Evolutionary conservation across 2,113 vertebrate species (phyloP).

Genomic region (Myrmophylax atrothorax): DNA sequence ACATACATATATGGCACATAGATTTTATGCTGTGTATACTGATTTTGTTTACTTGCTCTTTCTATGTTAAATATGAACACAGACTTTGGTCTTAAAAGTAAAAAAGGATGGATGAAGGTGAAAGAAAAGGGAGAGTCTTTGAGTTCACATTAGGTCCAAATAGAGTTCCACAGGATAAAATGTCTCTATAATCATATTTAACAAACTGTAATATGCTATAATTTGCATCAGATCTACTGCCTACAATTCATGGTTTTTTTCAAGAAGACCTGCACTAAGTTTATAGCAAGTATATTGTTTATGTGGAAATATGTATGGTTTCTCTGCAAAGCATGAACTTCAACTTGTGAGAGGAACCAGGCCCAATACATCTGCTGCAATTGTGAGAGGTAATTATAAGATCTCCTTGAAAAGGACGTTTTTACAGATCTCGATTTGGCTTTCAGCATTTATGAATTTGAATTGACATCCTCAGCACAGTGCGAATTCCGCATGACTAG

Average conservation of each 20-base stretch:
- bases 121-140: background rate
- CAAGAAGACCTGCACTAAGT: background rate
- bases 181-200: conserved; percentile 14
- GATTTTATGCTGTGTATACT: background rate
- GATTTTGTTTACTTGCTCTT: background rate
- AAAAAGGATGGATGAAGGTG: background rate
- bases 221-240: background rate
- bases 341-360: background rate
- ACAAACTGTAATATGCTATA: conserved; percentile 5
- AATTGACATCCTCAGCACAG: conserved; percentile 54
- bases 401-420: conserved; percentile 60
- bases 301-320: background rate
- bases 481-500: conserved; percentile 51
- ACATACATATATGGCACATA: background rate
- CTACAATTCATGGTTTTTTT: background rate
- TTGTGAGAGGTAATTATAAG: conserved; percentile 50
- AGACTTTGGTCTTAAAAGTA: background rate
- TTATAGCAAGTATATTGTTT: background rate
- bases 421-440: conserved; percentile 56
- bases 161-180: conserved; percentile 7
- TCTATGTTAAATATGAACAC: background rate
- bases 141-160: background rate
- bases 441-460: conserved; percentile 67
- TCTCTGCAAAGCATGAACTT: background rate
- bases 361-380: conserved; percentile 14